Base-by-base conservation (phyloP, 2,797 vertebrate genomes). In the Aldrovandia affinis region DNA sequence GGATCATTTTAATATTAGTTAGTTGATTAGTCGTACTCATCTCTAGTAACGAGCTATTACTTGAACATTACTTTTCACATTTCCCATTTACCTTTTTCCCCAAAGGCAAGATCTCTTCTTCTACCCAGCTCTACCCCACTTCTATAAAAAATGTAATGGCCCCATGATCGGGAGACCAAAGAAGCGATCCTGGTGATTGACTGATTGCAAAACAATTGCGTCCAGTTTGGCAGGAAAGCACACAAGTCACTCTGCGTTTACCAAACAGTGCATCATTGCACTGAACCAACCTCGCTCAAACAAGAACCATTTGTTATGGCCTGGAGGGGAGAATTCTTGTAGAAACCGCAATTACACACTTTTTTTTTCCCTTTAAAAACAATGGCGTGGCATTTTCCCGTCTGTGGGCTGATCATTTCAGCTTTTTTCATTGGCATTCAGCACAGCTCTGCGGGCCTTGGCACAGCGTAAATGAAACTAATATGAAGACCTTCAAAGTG, bases 241-340 rank as follows among this genome's bases (percentile, higher is more conserved):
- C 90, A 86, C 44, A 80, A 89, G 90, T 93, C 93, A 85, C 85
- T 86, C 87, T 0, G 82, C 90, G 90, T 93, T 94, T 92, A 92
- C 89, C 89, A 89, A 91, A 88, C 89, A 93, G 52, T 93, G 90
- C 86, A 91, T 94, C 94, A 95, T 88, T 73, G 87, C 89, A 92
- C 92, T 42, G 47, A 91, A 89, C 84, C 87, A 88, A 90, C 25
- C 82, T 83, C 0, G 83, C 84, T 83, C 84, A 88, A 88, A 90
- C 86, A 86, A 83, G 88, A 90, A 86, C 55, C 87, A 90, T 91
- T 88, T 91, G 87, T 89, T 87, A 86, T 88, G 91, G 88, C 91
- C 90, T 88, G 82, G 86, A 90, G 91, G 91, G 82, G 87, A 89
- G 93, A 7, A 70, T 83, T 85, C 14, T 86, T 85, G 84, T 63